Conservation (phyloP, 2,797 vertebrate species). For the Halcyon smyrnensis region DNA sequence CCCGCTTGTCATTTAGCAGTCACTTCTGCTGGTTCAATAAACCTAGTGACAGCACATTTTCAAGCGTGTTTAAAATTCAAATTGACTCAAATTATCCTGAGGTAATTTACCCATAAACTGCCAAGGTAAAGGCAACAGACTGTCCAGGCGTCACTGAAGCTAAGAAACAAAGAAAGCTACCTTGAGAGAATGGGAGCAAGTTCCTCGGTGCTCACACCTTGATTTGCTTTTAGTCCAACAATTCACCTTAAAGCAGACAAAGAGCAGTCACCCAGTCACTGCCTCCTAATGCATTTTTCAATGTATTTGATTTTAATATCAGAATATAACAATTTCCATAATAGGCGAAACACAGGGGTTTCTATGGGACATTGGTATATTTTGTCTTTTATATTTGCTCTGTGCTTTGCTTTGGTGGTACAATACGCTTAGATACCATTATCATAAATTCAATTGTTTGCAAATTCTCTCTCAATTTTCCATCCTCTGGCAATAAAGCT, state of each 20-base stretch:
- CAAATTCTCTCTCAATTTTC: constrained; percentile 61
- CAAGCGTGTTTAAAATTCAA: neutral
- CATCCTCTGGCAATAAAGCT: constrained; percentile 60
- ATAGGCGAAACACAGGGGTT: constrained; percentile 29
- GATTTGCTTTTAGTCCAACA: neutral
- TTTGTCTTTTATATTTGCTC: neutral
- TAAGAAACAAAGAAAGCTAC: neutral
- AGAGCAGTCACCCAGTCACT: neutral
- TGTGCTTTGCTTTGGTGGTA: constrained; percentile 45
- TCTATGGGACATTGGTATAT: constrained; percentile 27
- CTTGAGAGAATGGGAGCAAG: neutral
- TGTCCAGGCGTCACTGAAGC: neutral
- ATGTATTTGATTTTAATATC: constrained; percentile 57
- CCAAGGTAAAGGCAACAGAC: neutral
- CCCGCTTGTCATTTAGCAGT: neutral
- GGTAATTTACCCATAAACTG: neutral
- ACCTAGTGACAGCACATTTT: neutral
- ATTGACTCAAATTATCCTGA: neutral
- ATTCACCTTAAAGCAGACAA: neutral
- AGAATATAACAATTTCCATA: constrained; percentile 49
- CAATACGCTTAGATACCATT: constrained; percentile 60
- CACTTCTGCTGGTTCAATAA: neutral
- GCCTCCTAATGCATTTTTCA: constrained; percentile 20
- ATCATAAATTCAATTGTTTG: constrained; percentile 73
- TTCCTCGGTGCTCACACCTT: accelerated